phyloP scores from a whole-genome alignment of 2,888 invertebrate genomes.

The Caenorhabditis sulstoni region DNA sequence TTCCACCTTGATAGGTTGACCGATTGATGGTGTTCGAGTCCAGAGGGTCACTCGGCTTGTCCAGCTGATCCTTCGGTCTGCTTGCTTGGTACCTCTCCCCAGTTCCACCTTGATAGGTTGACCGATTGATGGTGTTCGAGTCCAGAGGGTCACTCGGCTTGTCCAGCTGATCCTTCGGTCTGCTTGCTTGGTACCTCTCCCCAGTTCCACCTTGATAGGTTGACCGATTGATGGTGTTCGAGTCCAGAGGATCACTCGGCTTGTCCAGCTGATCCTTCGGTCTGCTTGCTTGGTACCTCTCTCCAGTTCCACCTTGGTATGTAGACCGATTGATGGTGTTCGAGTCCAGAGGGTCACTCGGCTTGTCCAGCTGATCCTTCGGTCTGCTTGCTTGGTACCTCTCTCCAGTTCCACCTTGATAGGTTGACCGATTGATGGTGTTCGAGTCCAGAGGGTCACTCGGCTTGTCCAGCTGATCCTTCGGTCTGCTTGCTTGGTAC shows the following conservation, averaged over 20 bases:
- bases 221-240: slow-evolving; percentile 22
- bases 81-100: slow-evolving; percentile 24
- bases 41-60: slow-evolving; percentile 17
- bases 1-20: slow-evolving; percentile 30
- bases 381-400: slow-evolving; percentile 24
- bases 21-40: slow-evolving; percentile 31
- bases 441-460: slow-evolving; percentile 17
- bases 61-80: slow-evolving; percentile 21
- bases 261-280: slow-evolving; percentile 27
- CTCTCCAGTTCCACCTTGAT: slow-evolving; percentile 33
- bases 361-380: slow-evolving; percentile 23
- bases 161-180: slow-evolving; percentile 28
- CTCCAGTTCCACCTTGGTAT: slow-evolving; percentile 32
- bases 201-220: slow-evolving; percentile 37
- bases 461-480: slow-evolving; percentile 24
- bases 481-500: slow-evolving; percentile 20
- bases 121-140: slow-evolving; percentile 25
- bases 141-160: slow-evolving; percentile 20
- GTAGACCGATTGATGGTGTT: slow-evolving; percentile 26
- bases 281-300: slow-evolving; percentile 18
- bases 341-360: slow-evolving; percentile 17
- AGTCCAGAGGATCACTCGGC: slow-evolving; percentile 21
- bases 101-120: slow-evolving; percentile 31
- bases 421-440: slow-evolving; percentile 28
- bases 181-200: slow-evolving; percentile 18